A percentile compares a stretch with the other conserved stretches of the same genome.
Conservation (phyloP, 1,140 invertebrate genomes). For the Nymphalis io region DNA sequence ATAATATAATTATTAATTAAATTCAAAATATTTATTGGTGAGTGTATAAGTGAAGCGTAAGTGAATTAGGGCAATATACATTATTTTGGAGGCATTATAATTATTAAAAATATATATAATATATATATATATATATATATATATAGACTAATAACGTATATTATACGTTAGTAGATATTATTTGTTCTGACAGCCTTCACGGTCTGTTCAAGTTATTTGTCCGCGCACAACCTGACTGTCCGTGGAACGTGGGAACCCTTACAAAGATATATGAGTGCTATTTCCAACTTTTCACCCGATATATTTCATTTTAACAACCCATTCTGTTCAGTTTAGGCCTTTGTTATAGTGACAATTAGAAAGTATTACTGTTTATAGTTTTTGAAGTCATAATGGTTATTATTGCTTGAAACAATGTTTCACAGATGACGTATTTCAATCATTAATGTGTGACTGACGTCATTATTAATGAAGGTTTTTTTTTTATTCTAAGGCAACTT, state of each 20-base stretch:
- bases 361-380: slow-evolving; percentile 9
- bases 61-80: no score
- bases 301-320: slow-evolving; percentile 25
- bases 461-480: no score
- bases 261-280: slow-evolving; percentile 22
- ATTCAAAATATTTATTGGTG: no score
- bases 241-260: slow-evolving; percentile 12
- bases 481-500: no score
- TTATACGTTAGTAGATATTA: neutral
- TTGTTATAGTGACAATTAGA: slow-evolving; percentile 4
- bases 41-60: no score
- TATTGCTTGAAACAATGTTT: slow-evolving; percentile 5
- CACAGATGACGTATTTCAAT: no score
- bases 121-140: no score
- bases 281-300: slow-evolving; percentile 21
- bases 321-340: slow-evolving; percentile 19
- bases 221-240: slow-evolving; percentile 6
- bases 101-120: no score
- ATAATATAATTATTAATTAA: no score
- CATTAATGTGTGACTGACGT: no score
- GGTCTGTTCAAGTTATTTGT: slow-evolving; percentile 19
- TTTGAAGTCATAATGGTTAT: slow-evolving; percentile 2
- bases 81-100: no score
- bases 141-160: no score
- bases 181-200: slow-evolving; percentile 1